These are phyloP conservation scores for Prorops nasuta DNA, from an alignment of 1,140 invertebrate genomes.

Conservation along the genomic window DNA sequence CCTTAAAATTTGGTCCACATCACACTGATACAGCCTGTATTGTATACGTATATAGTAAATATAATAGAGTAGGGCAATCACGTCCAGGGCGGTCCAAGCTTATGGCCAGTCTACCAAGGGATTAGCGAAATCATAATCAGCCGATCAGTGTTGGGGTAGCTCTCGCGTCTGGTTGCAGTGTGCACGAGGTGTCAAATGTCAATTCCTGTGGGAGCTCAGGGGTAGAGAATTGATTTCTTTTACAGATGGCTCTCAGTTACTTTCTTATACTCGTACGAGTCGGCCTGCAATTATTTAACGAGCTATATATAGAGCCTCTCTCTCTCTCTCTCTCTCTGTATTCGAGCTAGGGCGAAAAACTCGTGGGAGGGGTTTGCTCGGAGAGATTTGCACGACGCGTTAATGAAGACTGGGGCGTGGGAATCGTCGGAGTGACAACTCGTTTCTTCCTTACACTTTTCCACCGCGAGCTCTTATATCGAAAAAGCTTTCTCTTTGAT, in stretches of 20 bases:
- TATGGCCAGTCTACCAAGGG: constrained; percentile 15
- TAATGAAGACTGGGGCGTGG: constrained; percentile 54
- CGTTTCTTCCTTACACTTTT: no score
- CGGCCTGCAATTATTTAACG: not conserved
- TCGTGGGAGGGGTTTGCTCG: constrained; percentile 8
- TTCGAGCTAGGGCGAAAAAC: not conserved
- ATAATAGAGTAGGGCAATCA: constrained; percentile 41
- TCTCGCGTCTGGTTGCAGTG: constrained; percentile 4
- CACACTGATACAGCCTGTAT: no score
- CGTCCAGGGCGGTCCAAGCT: constrained; percentile 36
- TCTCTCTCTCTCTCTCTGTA: constrained; percentile 1
- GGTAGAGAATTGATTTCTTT: constrained; percentile 39
- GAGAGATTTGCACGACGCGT: constrained; percentile 54
- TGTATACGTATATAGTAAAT: no score
- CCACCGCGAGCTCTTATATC: no score
- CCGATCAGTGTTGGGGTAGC: constrained; percentile 33
- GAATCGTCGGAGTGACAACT: constrained; percentile 42
- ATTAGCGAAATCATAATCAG: constrained; percentile 53
- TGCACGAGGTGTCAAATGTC: constrained; percentile 49
- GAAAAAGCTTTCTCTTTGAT: no score
- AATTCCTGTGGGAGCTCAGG: constrained; percentile 29
- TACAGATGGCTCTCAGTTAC: constrained; percentile 1
- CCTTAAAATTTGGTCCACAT: no score
- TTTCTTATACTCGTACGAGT: not conserved
- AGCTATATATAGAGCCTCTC: not conserved